phyloP scores from a whole-genome alignment of 2,888 invertebrate genomes.

The Rapana venosa region DNA sequence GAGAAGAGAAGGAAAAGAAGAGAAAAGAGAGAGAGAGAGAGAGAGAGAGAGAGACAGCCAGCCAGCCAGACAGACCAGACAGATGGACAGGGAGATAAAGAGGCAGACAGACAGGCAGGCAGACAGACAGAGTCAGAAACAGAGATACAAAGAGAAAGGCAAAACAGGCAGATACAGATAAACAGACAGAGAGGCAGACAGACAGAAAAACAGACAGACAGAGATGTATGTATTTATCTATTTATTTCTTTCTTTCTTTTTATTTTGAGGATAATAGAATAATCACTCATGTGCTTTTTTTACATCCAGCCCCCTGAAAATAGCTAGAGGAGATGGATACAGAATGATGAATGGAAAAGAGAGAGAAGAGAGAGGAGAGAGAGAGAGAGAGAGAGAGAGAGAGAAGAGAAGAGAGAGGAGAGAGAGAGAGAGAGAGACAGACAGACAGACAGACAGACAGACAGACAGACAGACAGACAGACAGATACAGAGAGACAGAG shows the following conservation, averaged over 20 bases:
- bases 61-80: not conserved
- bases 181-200: not conserved
- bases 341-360: too few relatives aligned
- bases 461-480: too few relatives aligned
- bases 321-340: too few relatives aligned
- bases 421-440: not conserved
- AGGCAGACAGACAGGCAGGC: not conserved
- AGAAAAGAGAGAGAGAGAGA: not conserved
- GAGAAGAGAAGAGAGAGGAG: not conserved
- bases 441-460: not conserved
- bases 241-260: too few relatives aligned
- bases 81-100: not conserved
- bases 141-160: not conserved
- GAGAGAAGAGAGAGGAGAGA: not conserved
- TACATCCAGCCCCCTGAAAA: too few relatives aligned
- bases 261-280: too few relatives aligned
- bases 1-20: not conserved
- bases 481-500: too few relatives aligned
- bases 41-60: slow-evolving; percentile 8
- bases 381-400: not conserved
- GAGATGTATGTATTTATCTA: too few relatives aligned
- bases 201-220: too few relatives aligned
- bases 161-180: not conserved
- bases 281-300: too few relatives aligned
- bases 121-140: slow-evolving; percentile 2